These are phyloP conservation scores for Machimus atricapillus DNA, from an alignment of 2,888 invertebrate species.

Conservation along the genomic window DNA sequence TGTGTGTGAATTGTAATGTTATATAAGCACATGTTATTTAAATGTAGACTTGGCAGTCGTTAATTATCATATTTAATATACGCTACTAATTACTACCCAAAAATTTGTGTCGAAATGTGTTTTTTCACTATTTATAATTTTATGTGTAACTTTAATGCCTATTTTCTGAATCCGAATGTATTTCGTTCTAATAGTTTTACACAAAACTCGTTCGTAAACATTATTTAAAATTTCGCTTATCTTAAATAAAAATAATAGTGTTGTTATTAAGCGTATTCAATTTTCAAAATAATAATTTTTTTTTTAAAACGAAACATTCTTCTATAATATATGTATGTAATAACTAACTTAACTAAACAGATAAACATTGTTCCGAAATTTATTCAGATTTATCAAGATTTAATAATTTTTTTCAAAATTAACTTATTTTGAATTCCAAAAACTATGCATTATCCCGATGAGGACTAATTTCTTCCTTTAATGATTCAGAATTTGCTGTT, in stretches of 20 bases:
- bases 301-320: no score
- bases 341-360: no score
- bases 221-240: neutral
- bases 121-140: no score
- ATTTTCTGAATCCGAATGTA: no score
- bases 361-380: no score
- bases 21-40: neutral
- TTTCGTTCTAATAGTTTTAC: neutral
- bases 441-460: neutral
- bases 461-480: neutral
- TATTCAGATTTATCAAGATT: no score
- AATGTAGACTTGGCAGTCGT: neutral
- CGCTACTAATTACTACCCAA: neutral
- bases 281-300: no score
- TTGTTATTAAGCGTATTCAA: no score
- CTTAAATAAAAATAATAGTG: neutral
- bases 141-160: neutral
- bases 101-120: neutral
- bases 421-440: neutral
- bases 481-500: neutral
- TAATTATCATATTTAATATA: neutral
- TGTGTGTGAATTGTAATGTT: neutral
- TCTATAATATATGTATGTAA: no score
- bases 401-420: neutral
- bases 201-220: neutral